Evolutionary conservation across 2,888 invertebrate species (phyloP).

Genomic region (Apamea monoglypha): DNA sequence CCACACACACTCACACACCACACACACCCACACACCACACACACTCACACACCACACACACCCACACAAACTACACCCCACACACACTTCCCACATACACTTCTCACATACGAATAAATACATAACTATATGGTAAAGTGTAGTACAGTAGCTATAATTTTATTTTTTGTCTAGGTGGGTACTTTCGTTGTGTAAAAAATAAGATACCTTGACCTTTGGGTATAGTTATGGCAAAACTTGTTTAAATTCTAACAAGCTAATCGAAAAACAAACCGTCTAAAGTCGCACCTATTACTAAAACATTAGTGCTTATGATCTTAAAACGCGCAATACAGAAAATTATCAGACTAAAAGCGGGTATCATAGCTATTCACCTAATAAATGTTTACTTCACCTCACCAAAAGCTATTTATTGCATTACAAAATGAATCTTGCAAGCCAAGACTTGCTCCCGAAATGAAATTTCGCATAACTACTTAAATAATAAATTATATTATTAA

Average conservation of each 20-base stretch:
- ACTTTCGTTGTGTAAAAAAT: not conserved
- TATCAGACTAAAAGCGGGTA: constrained; percentile 35
- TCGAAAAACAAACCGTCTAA: not conserved
- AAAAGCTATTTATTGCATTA: constrained; percentile 73
- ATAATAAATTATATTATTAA: constrained; percentile 74
- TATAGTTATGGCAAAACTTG: not conserved
- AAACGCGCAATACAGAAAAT: constrained; percentile 30
- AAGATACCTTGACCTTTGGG: not conserved
- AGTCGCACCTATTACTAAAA: constrained; percentile 4
- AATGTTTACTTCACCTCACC: constrained; percentile 70
- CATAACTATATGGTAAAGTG: not conserved
- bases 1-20: too few species aligned
- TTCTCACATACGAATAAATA: not conserved
- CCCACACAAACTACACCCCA: too few species aligned
- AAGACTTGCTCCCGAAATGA: constrained; percentile 58
- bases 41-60: too few species aligned
- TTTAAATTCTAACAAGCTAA: not conserved
- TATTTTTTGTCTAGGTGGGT: not conserved
- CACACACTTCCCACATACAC: not conserved
- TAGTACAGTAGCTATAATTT: too few species aligned
- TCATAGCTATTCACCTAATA: constrained; percentile 59
- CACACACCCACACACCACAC: too few species aligned
- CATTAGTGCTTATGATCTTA: constrained; percentile 9
- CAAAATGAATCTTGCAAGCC: constrained; percentile 66
- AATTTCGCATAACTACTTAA: constrained; percentile 61